A percentile compares a stretch with the other conserved stretches of the same genome.
Evolutionary conservation across 2,797 vertebrate genomes (phyloP).

Genomic region (Protosalanx chinensis): DNA sequence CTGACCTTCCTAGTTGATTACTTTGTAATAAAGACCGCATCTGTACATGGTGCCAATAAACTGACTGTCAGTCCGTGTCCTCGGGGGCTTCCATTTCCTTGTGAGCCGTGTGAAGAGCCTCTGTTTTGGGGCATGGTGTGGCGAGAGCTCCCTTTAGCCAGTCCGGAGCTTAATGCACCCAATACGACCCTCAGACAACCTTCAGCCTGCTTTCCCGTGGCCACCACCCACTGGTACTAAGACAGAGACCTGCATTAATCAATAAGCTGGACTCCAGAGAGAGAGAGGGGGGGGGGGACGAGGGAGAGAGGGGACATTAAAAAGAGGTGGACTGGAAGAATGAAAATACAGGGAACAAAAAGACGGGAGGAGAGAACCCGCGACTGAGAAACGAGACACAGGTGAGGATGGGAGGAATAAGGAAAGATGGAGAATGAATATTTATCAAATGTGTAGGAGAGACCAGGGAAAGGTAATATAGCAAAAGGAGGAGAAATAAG

Average conservation of each 20-base stretch:
- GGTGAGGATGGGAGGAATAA: background rate
- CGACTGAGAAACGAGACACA: background rate
- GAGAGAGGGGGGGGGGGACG: conserved; percentile 7
- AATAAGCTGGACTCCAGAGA: conserved; percentile 14
- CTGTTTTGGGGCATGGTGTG: conserved; percentile 32
- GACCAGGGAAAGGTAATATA: background rate
- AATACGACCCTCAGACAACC: conserved; percentile 32
- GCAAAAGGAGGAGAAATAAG: background rate
- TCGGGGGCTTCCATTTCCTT: background rate
- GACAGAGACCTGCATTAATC: conserved; percentile 32
- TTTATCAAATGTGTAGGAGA: background rate
- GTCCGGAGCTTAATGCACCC: conserved; percentile 22
- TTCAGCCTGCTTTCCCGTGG: conserved; percentile 31
- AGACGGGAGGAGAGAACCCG: too few species aligned
- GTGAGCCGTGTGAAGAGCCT: background rate
- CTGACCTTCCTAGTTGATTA: background rate
- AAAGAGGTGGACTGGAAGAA: too few species aligned
- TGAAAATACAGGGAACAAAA: too few species aligned
- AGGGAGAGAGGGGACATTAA: conserved; percentile 3
- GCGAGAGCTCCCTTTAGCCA: background rate
- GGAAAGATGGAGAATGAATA: background rate
- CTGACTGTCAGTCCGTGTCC: background rate
- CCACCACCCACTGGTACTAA: conserved; percentile 23
- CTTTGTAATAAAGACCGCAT: conserved; percentile 15
- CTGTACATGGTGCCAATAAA: conserved; percentile 12